phyloP scores from a whole-genome alignment of 2,113 vertebrate genomes.

The Trinectes maculatus region DNA sequence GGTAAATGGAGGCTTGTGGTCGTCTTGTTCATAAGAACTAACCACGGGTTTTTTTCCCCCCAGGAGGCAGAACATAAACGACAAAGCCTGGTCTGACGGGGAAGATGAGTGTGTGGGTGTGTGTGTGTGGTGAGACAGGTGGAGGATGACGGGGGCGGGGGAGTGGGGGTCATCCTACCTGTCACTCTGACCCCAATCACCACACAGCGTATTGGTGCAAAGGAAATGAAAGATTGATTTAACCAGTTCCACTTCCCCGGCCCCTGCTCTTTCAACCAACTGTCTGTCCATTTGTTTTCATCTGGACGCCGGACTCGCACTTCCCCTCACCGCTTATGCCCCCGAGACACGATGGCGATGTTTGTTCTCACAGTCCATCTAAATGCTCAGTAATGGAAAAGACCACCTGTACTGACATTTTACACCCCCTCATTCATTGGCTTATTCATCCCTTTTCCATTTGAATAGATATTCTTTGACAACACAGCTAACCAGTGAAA shows the following conservation, averaged over 20 bases:
- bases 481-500: background rate
- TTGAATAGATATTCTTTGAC: background rate
- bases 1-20: constrained; percentile 55
- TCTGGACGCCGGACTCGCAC: constrained; percentile 23
- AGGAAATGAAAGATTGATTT: constrained; percentile 75
- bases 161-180: constrained; percentile 31
- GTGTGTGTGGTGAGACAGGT: constrained; percentile 30
- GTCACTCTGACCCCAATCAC: constrained; percentile 80
- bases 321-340: constrained; percentile 40
- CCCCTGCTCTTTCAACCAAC: constrained; percentile 54
- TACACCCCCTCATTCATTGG: background rate
- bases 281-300: constrained; percentile 58
- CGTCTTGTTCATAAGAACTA: constrained; percentile 42
- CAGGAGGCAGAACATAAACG: constrained; percentile 21
- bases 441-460: background rate
- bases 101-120: constrained; percentile 34
- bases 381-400: constrained; percentile 21
- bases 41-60: constrained; percentile 36
- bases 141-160: constrained; percentile 3
- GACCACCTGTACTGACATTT: background rate
- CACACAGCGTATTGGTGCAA: constrained; percentile 59
- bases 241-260: constrained; percentile 49
- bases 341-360: constrained; percentile 3
- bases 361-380: constrained; percentile 39
- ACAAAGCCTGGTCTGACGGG: constrained; percentile 18